Percentiles rank a stretch among this genome's conserved stretches.
Evolutionary conservation across 2,113 vertebrate species (phyloP).

Genomic region (Gasterosteus nipponicus): DNA sequence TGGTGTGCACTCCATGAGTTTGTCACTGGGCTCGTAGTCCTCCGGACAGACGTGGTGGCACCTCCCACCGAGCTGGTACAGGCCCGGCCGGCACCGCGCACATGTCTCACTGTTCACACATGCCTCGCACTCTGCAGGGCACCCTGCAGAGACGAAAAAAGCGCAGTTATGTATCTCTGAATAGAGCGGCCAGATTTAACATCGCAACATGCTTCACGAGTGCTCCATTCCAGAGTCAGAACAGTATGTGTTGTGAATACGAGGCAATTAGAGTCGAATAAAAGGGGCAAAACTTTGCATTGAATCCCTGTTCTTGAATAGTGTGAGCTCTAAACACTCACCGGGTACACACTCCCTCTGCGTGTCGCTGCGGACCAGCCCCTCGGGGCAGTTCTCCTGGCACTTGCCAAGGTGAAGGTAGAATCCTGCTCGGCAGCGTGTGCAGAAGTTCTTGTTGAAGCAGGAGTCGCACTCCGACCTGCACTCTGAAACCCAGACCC

Average conservation of each 20-base stretch:
- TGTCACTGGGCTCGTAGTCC: constrained; percentile 90
- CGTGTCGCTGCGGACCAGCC: constrained; percentile 88
- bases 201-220: not conserved
- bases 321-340: constrained; percentile 65
- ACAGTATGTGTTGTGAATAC: not conserved
- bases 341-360: constrained; percentile 90
- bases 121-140: constrained; percentile 93
- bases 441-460: constrained; percentile 99
- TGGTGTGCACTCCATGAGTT: constrained; percentile 91
- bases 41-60: constrained; percentile 94
- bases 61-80: constrained; percentile 91
- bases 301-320: not conserved
- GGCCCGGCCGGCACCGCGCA: constrained; percentile 89
- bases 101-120: constrained; percentile 95
- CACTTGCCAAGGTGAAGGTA: constrained; percentile 97
- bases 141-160: constrained; percentile 83
- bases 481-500: constrained; percentile 88
- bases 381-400: constrained; percentile 94
- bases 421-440: constrained; percentile 94
- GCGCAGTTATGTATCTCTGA: constrained; percentile 9
- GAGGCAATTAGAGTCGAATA: not conserved
- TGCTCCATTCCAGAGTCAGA: not conserved
- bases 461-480: constrained; percentile 98
- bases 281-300: not conserved
- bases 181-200: not conserved